Conservation (phyloP, 2,797 vertebrate genomes). For the Manis crassicaudata region DNA sequence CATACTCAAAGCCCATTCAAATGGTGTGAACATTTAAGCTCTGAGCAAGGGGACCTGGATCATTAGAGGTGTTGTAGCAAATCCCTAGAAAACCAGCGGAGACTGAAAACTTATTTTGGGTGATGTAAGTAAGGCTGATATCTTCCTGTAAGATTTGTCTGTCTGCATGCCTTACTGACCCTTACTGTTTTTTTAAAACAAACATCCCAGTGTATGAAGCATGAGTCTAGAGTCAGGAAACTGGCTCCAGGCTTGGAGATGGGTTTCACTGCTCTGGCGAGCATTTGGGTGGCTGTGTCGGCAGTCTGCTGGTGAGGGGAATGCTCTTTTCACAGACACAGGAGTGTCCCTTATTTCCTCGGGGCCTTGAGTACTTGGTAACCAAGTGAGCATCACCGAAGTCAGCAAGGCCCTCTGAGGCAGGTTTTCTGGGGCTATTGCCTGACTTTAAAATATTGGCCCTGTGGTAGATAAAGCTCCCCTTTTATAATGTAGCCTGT, state of each 20-base stretch:
- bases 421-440: background rate
- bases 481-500: background rate
- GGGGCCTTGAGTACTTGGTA: background rate
- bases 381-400: background rate
- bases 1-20: background rate
- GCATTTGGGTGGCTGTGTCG: background rate
- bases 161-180: background rate
- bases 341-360: background rate
- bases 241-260: background rate
- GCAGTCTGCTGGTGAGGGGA: background rate
- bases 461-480: background rate
- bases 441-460: background rate
- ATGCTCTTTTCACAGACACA: background rate
- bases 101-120: background rate
- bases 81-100: constrained; percentile 17
- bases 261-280: background rate
- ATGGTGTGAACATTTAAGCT: background rate
- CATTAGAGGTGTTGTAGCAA: background rate
- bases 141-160: background rate
- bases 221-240: background rate
- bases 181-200: background rate
- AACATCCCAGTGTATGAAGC: background rate
- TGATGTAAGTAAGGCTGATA: background rate
- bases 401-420: background rate
- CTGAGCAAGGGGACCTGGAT: background rate